Conservation (phyloP, 2,113 vertebrate species). For the Halcyon malimbica region DNA sequence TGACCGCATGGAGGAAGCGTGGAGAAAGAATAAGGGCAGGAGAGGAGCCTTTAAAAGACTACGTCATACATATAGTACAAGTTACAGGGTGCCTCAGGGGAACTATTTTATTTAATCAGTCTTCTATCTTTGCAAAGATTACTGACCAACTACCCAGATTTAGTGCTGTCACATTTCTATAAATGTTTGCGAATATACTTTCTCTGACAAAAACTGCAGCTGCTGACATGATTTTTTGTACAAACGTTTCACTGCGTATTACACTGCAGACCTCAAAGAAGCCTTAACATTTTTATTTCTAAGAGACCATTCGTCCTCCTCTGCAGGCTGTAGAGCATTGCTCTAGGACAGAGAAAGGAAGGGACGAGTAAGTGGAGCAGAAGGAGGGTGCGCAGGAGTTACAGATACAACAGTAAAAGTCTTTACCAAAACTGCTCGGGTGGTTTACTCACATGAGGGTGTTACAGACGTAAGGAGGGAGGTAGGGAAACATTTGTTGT, state of each 20-base stretch:
- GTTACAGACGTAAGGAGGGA: not conserved
- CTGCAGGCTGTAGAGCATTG: not conserved
- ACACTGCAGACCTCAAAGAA: not conserved
- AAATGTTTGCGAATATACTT: constrained; percentile 1
- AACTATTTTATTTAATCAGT: not conserved
- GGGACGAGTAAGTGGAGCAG: not conserved
- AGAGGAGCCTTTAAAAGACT: not conserved
- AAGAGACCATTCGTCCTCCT: not conserved
- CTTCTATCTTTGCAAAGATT: constrained; percentile 23
- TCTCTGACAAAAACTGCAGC: constrained; percentile 8
- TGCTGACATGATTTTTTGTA: not conserved
- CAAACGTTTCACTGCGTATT: not conserved
- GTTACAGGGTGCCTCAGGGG: not conserved
- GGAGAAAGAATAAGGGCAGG: not conserved
- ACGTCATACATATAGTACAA: not conserved
- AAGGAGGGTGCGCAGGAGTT: not conserved
- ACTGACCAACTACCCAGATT: constrained; percentile 1
- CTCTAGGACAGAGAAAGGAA: not conserved
- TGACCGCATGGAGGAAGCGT: constrained; percentile 49
- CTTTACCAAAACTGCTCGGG: not conserved
- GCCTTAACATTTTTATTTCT: not conserved
- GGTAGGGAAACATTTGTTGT: not conserved
- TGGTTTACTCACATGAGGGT: not conserved
- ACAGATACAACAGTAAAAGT: not conserved
- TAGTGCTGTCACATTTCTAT: not conserved